Base-by-base conservation (phyloP, 2,888 invertebrate species). In the Spisula solida region DNA sequence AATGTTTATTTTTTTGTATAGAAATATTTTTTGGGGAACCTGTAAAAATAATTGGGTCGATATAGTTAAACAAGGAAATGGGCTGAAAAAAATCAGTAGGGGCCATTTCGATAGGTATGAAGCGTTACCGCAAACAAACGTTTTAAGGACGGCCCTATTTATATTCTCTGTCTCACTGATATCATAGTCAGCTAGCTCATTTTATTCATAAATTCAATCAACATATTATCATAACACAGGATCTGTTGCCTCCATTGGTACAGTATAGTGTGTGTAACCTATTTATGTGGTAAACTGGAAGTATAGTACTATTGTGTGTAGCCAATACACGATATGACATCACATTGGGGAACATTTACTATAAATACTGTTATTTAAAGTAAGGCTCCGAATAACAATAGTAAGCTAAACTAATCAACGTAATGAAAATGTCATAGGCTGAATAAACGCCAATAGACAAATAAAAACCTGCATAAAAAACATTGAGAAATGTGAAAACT, bases 201-300 rank as follows among this genome's bases (percentile, higher is more conserved):
- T 82, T 87, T 89, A 89, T 89, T 89, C 89, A 87, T 89, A 84
- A 85, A 87, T 89, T 87, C 81, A 89, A 89, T 89, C 87, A 87
- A 48, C 82, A 85, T 66, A 85, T 87, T 85, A 89, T 89, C 89
- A 85, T 48, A 75, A 48, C 14, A 16, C 48, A 14, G 66, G 81
- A 85, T 81, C 56, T 81, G 75, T 81, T 88, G 60, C 80, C 47
- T 82, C n/a, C 48, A 55, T 82, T 79, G 66, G 82, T 85, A 88
- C 41, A 41, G 41, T 41, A 8, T n/a, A 41, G 41, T 41, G 41
- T 85, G 82, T 85, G 82, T 85, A 79, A 85, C 85, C 60, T 47
- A 88, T 82, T 88, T 85, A 85, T 79, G 81, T 75, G 14, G 14
- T 75, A 41, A 75, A 82, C 55, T 66, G n/a, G 66, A 16, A 55